A percentile compares a stretch with the other conserved stretches of the same genome.
phyloP scores from a whole-genome alignment of 1,140 invertebrate species.

The Mesaphorura yosii region DNA sequence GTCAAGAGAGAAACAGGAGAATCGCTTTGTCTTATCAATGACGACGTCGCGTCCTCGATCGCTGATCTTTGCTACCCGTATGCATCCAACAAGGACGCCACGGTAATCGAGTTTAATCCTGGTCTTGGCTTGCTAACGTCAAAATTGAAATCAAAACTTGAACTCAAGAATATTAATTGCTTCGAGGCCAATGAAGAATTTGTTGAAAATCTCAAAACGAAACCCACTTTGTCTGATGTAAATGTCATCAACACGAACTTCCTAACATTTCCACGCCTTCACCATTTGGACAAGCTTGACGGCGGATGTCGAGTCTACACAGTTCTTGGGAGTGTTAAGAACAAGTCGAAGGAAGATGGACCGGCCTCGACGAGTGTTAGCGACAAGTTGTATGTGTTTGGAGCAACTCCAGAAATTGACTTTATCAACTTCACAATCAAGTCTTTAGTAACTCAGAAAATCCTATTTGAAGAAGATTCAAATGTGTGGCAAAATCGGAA shows the following conservation, averaged over 20 bases:
- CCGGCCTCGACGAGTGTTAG: background rate
- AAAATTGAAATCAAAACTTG: slow-evolving; percentile 1
- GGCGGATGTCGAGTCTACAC: slow-evolving; percentile 39
- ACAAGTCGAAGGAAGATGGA: background rate
- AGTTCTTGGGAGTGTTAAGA: too few species aligned
- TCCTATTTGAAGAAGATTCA: slow-evolving; percentile 21
- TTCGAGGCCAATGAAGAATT: slow-evolving; percentile 18
- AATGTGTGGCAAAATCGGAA: slow-evolving; percentile 13
- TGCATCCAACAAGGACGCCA: too few species aligned
- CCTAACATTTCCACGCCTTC: background rate
- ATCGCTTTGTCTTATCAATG: too few species aligned
- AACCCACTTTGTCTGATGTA: background rate
- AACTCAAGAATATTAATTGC: slow-evolving; percentile 15
- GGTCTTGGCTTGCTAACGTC: slow-evolving; percentile 23
- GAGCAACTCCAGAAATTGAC: slow-evolving; percentile 40
- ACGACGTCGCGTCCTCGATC: too few species aligned
- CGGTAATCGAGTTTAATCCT: slow-evolving; percentile 25
- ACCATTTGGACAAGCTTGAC: slow-evolving; percentile 44
- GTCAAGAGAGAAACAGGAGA: too few species aligned
- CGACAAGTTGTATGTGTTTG: slow-evolving; percentile 42
- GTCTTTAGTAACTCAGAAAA: slow-evolving; percentile 4
- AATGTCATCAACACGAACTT: slow-evolving; percentile 8
- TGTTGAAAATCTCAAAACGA: background rate
- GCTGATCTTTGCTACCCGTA: too few species aligned
- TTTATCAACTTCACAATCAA: slow-evolving; percentile 44